Base-by-base conservation (phyloP, 2,888 invertebrate genomes). In the Drosophila yooni region DNA sequence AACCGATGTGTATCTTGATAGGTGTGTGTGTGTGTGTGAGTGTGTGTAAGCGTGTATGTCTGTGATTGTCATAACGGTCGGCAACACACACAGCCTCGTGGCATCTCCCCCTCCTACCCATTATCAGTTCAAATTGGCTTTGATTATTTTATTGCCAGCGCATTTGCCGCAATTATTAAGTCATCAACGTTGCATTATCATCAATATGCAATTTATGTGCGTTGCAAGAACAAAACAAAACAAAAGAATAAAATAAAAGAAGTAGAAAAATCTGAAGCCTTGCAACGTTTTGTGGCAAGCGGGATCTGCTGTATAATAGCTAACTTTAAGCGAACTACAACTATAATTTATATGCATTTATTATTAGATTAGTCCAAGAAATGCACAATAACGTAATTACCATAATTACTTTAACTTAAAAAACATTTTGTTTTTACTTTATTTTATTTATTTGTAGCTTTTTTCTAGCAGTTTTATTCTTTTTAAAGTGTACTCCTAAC, bases 161-260 rank as follows among this genome's bases (percentile, higher is more conserved):
- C 82, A 91, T 89, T 88, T 85, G 83, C 78, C 74, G 81, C 83
- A 91, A 90, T 90, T 90, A 90, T 90, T 91, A 82, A 88, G 88
- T 90, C 88, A 90, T 90, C 89, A 90, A 89, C 88, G 76, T 76
- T 79, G 88, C 82, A 81, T 77, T 83, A 81, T 89, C 91, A 88
- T 90, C 79, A 84, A 90, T 79, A 75, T 79, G 82, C 88, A 89
- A 88, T 85, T 85, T 89, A 79, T 88, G 71, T 31, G 29, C 46
- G 18, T 25, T 7, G n/a, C 13, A 34, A 33, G 56, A 52, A 33
- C n/a, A 60, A 15, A 51, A 29, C 4, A 27, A 25, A n/a, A n/a
- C 51, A 25, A 67, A 79, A 68, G 60, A 63, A 38, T 27, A 54
- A 36, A 48, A 25, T 57, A 11, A 56, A 25, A 50, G 4, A 31